phyloP scores from a whole-genome alignment of 2,113 vertebrate species.

The Rattus rattus region DNA sequence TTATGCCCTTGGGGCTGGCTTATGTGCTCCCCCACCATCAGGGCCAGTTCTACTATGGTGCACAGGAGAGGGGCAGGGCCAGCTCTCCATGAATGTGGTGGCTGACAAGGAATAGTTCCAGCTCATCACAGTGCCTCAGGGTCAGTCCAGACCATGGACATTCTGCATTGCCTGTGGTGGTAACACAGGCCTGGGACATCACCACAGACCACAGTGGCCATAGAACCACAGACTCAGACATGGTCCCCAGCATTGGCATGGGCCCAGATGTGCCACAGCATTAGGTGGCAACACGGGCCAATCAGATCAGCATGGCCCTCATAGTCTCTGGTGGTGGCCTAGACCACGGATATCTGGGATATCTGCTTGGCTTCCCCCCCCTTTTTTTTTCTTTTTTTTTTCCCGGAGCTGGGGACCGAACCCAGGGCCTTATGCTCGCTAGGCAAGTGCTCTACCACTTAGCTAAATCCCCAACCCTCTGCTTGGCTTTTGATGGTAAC shows the following conservation, averaged over 20 bases:
- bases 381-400: too few relatives aligned
- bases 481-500: neutral
- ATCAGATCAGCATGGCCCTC: neutral
- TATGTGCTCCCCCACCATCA: too few relatives aligned
- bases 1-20: too few relatives aligned
- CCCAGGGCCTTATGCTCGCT: too few relatives aligned
- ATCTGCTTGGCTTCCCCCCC: neutral
- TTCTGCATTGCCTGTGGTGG: neutral
- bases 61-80: too few relatives aligned
- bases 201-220: neutral
- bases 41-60: neutral
- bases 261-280: neutral
- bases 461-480: too few relatives aligned
- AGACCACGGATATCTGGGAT: neutral
- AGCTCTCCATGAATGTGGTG: too few relatives aligned
- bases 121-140: neutral
- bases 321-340: neutral
- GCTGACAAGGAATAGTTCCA: neutral
- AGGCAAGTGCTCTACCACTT: too few relatives aligned
- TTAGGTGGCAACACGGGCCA: neutral
- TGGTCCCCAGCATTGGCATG: neutral
- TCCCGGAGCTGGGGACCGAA: too few relatives aligned
- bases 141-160: neutral
- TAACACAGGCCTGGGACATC: neutral
- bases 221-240: neutral